Evolutionary conservation across 2,113 vertebrate species (phyloP).

Genomic region (Perccottus glenii): DNA sequence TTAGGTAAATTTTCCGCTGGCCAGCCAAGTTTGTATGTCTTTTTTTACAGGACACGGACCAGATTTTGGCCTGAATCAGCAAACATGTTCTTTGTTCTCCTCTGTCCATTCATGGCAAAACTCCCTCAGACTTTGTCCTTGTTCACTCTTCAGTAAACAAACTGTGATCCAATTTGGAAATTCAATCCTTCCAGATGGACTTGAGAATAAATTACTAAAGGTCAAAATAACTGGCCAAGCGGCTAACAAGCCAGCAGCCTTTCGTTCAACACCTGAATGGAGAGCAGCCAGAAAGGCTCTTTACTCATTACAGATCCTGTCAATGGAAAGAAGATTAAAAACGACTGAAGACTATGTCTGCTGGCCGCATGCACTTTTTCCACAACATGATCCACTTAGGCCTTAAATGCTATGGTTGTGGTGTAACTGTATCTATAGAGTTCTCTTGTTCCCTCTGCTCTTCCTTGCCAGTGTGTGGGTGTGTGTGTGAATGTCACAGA

Average conservation of each 20-base stretch:
- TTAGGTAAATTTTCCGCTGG: conserved; percentile 1
- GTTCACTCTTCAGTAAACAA: conserved; percentile 41
- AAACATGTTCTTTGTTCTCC: background rate
- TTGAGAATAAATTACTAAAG: conserved; percentile 55
- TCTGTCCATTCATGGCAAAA: background rate
- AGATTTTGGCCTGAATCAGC: background rate
- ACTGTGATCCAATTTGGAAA: conserved; percentile 54
- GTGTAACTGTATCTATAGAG: conserved; percentile 18
- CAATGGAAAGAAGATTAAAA: conserved; percentile 75
- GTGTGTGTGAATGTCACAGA: conserved; percentile 18
- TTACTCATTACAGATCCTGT: conserved; percentile 73
- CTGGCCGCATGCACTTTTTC: conserved; percentile 24
- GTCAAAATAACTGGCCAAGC: conserved; percentile 39
- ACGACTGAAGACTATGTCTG: conserved; percentile 54
- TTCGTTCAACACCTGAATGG: conserved; percentile 68
- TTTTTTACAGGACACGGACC: conserved; percentile 7
- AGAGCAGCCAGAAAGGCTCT: conserved; percentile 76
- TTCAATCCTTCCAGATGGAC: conserved; percentile 57
- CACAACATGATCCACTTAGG: conserved; percentile 42
- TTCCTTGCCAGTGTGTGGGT: background rate
- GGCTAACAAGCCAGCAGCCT: conserved; percentile 59
- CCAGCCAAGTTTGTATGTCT: background rate
- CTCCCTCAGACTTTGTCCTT: conserved; percentile 41
- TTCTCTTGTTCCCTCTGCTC: background rate
- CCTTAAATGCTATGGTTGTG: conserved; percentile 48